Evolutionary conservation across 2,888 invertebrate genomes (phyloP), one percentile per base, ranked within the genome.

Genomic region (Endotricha flammealis): DNA sequence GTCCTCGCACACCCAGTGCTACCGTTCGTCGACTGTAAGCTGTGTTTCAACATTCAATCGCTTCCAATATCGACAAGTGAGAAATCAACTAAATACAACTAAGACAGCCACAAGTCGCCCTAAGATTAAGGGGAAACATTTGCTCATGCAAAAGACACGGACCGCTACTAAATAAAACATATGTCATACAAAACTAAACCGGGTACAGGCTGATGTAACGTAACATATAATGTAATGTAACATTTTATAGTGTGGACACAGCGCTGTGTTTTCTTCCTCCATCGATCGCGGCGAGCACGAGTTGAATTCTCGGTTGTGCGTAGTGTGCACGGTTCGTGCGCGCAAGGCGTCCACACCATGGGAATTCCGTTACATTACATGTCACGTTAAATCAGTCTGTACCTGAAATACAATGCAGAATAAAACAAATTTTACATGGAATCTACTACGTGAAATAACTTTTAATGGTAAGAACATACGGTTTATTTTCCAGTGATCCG

Each of bases 81-180:
- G 23, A 10, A 44, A 45, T 64, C 61, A 53, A 47, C 53, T 61
- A 64, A 57, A 58, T 54, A 46, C 44, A 57, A 76, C 63, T 24
- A 67, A 64, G 60, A 68, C 72, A 77, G 67, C 67, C 74, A 77
- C 58, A 75, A 57, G 51, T 67, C 53, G 48, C 57, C 67, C 59
- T 69, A 68, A 45, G 42, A 57, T 54, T 55, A 53, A 57, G 63
- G 63, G 66, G 57, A 53, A 61, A 75, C 64, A 74, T 62, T 63
- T 62, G 51, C 48, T 62, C 80, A 81, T 81, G 80, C 80, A 70
- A 41, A 44, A 51, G 64, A 66, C 64, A 66, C 61, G 61, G 59
- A 76, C 70, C 70, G 69, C 59, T 59, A 53, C 56, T 57, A 52
- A 56, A 48, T 46, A 40, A 37, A 42, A 32, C 35, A 41, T 31